A percentile compares a stretch with the other conserved stretches of the same genome.
Conservation (phyloP, 2,888 invertebrate genomes). For the Tromatobia lineatoria region DNA sequence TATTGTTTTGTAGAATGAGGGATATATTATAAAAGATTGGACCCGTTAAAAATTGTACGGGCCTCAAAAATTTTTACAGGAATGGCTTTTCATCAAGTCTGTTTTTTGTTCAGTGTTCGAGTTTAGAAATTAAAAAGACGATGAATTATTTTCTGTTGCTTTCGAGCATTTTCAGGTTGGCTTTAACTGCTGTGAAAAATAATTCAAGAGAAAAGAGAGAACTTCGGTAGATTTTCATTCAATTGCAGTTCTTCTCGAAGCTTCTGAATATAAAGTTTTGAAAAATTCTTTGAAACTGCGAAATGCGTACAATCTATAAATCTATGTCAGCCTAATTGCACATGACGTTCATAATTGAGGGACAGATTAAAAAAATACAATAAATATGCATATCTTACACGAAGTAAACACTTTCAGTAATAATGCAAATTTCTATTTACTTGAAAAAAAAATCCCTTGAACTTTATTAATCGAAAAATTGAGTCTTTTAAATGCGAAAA, state of each 20-base stretch:
- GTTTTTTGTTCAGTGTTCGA: not conserved
- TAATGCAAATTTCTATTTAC: not conserved
- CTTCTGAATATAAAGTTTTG: not conserved
- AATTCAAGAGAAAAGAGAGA: not conserved
- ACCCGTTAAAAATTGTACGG: not conserved
- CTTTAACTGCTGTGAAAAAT: not conserved
- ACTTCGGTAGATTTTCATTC: not conserved
- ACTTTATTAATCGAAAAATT: not conserved
- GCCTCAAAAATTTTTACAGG: not conserved
- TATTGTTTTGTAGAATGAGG: not conserved
- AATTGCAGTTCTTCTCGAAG: not conserved
- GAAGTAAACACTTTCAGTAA: not conserved
- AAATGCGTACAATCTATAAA: not conserved
- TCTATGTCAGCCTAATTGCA: not conserved
- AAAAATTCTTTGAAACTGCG: not conserved
- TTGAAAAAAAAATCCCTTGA: not conserved
- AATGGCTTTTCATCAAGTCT: not conserved
- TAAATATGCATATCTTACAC: not conserved
- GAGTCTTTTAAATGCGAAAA: no score
- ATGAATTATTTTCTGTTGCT: not conserved
- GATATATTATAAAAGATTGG: not conserved
- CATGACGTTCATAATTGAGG: not conserved
- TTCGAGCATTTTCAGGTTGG: not conserved
- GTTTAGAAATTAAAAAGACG: not conserved
- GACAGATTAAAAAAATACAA: not conserved